Conservation (phyloP, 2,888 invertebrate genomes). For the Kryphioiulus occultus region DNA sequence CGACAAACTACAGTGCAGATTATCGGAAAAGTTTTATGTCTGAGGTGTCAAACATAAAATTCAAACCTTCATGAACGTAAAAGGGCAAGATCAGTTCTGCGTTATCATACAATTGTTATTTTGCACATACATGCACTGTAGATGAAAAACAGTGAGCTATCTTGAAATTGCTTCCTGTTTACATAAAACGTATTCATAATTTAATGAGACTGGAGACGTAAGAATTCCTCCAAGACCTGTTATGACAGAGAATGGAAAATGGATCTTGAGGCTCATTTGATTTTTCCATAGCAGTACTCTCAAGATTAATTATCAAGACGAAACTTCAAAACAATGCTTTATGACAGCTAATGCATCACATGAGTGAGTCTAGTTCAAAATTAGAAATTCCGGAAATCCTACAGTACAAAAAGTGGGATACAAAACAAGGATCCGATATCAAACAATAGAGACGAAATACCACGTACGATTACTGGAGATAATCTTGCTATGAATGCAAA, state of each 20-base stretch:
- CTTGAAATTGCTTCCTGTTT: background rate
- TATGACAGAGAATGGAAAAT: background rate
- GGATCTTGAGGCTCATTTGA: background rate
- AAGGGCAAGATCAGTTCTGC: background rate
- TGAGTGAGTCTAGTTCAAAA: background rate
- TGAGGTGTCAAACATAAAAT: background rate
- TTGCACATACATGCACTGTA: background rate
- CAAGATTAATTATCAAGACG: background rate
- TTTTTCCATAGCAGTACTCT: constrained; percentile 9
- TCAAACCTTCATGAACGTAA: background rate
- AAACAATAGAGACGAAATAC: background rate
- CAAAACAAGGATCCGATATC: background rate
- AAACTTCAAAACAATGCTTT: background rate
- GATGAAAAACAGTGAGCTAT: background rate
- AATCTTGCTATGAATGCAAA: background rate
- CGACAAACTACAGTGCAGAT: too few relatives aligned
- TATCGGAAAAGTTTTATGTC: too few relatives aligned
- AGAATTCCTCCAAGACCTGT: background rate
- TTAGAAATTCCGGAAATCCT: background rate
- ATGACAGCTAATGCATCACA: background rate
- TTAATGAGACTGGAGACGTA: background rate
- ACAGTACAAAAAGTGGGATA: background rate
- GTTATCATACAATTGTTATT: background rate
- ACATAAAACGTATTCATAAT: background rate
- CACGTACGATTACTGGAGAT: too few relatives aligned